A percentile compares a stretch with the other conserved stretches of the same genome.
phyloP scores from a whole-genome alignment of 2,797 vertebrate species.

The Sibirionetta formosa region DNA sequence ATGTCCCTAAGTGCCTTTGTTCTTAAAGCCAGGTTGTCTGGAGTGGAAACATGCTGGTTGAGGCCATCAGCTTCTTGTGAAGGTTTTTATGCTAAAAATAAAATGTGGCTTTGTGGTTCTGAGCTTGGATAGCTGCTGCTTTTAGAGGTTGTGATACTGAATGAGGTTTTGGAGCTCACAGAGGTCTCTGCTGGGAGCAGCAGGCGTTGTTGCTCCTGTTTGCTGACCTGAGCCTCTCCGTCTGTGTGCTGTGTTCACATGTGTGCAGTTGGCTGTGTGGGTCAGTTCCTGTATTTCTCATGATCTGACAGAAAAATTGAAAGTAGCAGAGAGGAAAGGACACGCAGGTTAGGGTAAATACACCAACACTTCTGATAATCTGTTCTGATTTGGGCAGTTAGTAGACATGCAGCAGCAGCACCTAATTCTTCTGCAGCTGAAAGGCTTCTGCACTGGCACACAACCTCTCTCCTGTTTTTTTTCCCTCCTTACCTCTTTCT shows the following conservation, averaged over 20 bases:
- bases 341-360: background rate
- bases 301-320: background rate
- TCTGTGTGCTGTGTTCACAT: background rate
- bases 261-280: background rate
- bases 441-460: background rate
- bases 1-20: background rate
- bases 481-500: background rate
- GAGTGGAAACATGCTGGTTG: background rate
- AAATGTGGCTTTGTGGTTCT: background rate
- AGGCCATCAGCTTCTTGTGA: background rate
- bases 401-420: background rate
- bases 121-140: rapidly evolving
- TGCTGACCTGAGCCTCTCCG: background rate
- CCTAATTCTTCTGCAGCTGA: background rate
- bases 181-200: background rate
- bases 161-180: background rate
- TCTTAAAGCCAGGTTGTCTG: background rate
- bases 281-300: background rate
- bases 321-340: background rate
- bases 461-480: background rate
- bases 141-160: background rate
- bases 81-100: background rate
- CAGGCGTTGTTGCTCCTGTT: background rate
- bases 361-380: background rate
- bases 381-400: background rate